Base-by-base conservation (phyloP, 2,888 invertebrate species). In the Zele albiditarsus region DNA sequence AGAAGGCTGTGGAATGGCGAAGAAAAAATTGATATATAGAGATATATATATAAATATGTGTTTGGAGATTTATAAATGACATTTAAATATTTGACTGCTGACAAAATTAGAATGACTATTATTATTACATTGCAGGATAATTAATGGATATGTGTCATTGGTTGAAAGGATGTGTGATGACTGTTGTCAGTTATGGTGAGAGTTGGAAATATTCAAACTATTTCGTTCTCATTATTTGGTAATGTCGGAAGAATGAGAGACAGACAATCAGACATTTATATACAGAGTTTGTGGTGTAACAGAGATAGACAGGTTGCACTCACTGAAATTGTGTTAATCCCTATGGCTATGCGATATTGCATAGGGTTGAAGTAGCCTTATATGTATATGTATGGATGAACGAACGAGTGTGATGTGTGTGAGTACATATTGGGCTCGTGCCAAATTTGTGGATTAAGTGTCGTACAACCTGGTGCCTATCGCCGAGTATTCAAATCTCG, bases 191-290 rank as follows among this genome's bases (percentile, higher is more conserved):
- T 23, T 23, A 27, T 31, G 28, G 10, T 60, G 16, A 3, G 28
- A 16, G 78, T 81, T 82, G 83, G 84, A 86, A 87, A 86, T 86
- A 87, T 87, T 80, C 77, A 81, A 85, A 85, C 85, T 85, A 86
- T 87, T 38, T 87, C 78, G 76, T 74, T 74, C 71, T 84, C 80
- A 85, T 87, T 84, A 84, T 79, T 74, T 42, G 31, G 2, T 53
- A 74, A 77, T 62, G 49, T 49, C 31, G 70, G 63, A 70, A 70
- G 62, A 74, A 23, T 62, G 49, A 77, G 76, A 76, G 69, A 79
- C 79, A 78, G 80, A 83, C 80, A 84, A 85, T 85, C 84, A 79
- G 79, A 63, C 57, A 25, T 72, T 31, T 42, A 28, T 23, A 20
- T 20, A 25, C 46, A 20, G 20, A 8, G 23, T 53, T 4, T 53